phyloP scores from a whole-genome alignment of 2,113 vertebrate species.

The Galeopterus variegatus region DNA sequence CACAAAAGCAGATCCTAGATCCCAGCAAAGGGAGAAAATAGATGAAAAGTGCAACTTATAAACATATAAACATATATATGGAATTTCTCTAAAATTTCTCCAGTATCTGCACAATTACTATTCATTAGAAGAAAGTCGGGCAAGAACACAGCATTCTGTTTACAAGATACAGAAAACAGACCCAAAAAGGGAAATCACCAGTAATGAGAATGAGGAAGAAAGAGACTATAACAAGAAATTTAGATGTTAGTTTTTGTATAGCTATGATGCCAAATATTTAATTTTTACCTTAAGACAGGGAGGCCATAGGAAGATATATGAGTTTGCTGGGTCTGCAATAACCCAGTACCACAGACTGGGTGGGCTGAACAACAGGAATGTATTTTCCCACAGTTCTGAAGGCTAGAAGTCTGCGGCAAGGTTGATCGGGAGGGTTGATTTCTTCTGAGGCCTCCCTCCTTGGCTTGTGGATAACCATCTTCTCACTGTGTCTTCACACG shows the following conservation, averaged over 20 bases:
- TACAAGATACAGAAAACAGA: neutral
- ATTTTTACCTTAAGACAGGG: neutral
- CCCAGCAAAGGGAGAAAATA: neutral
- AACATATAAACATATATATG: neutral
- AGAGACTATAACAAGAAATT: neutral
- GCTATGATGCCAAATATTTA: neutral
- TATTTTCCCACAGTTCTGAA: neutral
- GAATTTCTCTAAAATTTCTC: neutral
- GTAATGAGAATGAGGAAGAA: neutral
- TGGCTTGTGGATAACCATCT: neutral
- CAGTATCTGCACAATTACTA: neutral
- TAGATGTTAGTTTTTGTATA: neutral
- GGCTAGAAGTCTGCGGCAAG: neutral
- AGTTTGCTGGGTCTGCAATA: neutral
- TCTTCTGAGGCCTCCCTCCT: neutral
- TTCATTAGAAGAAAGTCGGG: neutral
- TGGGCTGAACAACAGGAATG: neutral
- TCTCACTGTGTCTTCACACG: neutral
- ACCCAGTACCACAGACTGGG: neutral
- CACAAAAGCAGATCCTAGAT: neutral
- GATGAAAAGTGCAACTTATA: neutral
- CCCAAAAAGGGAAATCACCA: constrained; percentile 17
- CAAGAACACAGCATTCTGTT: neutral
- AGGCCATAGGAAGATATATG: neutral
- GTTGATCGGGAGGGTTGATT: neutral